These are phyloP conservation scores for Megalops atlanticus DNA, from an alignment of 2,113 vertebrate genomes.

Conservation along the genomic window DNA sequence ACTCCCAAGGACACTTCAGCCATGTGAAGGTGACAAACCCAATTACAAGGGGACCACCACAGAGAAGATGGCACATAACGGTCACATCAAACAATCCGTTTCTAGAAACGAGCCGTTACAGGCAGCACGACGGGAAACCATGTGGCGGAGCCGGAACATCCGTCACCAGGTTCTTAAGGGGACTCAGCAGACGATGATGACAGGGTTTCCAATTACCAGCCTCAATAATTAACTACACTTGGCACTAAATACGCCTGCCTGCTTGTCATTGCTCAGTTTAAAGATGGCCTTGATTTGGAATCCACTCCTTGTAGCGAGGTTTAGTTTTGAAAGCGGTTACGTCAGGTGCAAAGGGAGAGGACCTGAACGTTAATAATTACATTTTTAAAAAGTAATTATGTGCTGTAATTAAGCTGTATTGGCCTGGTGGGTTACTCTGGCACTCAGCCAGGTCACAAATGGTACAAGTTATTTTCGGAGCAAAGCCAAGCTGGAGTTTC, in stretches of 20 bases:
- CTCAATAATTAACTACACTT: constrained; percentile 98
- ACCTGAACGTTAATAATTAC: constrained; percentile 79
- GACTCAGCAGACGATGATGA: constrained; percentile 93
- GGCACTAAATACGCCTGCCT: constrained; percentile 98
- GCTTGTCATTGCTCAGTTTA: constrained; percentile 98
- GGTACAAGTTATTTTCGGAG: constrained; percentile 27
- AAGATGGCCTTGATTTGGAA: constrained; percentile 89
- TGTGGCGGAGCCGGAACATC: constrained; percentile 78
- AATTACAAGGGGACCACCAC: constrained; percentile 55
- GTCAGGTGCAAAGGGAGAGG: constrained; percentile 69
- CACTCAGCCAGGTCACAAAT: constrained; percentile 52
- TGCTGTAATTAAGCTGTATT: constrained; percentile 73
- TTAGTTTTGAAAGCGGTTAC: constrained; percentile 84
- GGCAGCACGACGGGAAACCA: constrained; percentile 35
- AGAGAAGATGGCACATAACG: constrained; percentile 45
- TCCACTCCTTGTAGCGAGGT: constrained; percentile 70
- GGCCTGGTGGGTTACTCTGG: constrained; percentile 63
- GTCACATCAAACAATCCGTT: constrained; percentile 30
- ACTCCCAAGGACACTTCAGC: no score
- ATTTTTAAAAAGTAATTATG: constrained; percentile 77
- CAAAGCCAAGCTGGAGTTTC: constrained; percentile 6
- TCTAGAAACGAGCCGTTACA: constrained; percentile 39
- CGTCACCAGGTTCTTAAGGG: constrained; percentile 90
- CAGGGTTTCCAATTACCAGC: constrained; percentile 88
- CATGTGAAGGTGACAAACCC: constrained; percentile 35